phyloP scores from a whole-genome alignment of 1,140 invertebrate species.

The Brachionus asplanchnoidis region DNA sequence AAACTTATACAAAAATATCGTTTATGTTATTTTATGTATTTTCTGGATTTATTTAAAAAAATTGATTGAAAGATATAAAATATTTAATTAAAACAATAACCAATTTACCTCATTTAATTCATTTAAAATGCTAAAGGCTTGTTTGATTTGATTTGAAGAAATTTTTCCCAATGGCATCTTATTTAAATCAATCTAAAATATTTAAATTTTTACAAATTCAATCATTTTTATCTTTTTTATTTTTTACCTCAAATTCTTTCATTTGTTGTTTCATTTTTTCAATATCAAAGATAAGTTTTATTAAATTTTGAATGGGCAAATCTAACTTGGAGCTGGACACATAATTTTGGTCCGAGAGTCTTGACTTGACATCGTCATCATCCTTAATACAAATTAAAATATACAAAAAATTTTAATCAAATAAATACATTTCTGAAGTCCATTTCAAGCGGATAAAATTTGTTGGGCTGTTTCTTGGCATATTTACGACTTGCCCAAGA shows the following conservation, averaged over 20 bases:
- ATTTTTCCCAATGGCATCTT: constrained; percentile 97
- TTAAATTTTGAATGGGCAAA: constrained; percentile 72
- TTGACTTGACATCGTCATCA: constrained; percentile 4
- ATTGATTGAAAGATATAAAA: too few relatives aligned
- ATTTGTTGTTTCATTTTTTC: constrained; percentile 84
- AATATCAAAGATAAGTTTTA: constrained; percentile 83
- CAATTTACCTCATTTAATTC: constrained; percentile 64
- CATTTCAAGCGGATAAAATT: constrained; percentile 81
- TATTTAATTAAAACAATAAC: too few relatives aligned
- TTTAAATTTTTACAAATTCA: background rate
- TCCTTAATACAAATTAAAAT: background rate
- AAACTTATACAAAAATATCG: too few relatives aligned
- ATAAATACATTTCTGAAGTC: constrained; percentile 65
- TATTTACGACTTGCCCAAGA: constrained; percentile 65
- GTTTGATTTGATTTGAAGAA: constrained; percentile 80
- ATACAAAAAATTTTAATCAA: background rate
- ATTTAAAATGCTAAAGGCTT: constrained; percentile 74
- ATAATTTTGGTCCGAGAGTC: constrained; percentile 51
- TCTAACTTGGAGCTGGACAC: constrained; percentile 66
- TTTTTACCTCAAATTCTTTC: constrained; percentile 78
- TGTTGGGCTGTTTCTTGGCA: constrained; percentile 75
- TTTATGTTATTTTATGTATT: too few relatives aligned
- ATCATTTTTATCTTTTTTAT: background rate
- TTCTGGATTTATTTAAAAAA: too few relatives aligned
- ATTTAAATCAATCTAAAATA: constrained; percentile 66